Percentiles rank a stretch among this genome's conserved stretches.
Evolutionary conservation across 2,113 vertebrate species (phyloP).

Genomic region (Brachyhypopomus occidentalis): DNA sequence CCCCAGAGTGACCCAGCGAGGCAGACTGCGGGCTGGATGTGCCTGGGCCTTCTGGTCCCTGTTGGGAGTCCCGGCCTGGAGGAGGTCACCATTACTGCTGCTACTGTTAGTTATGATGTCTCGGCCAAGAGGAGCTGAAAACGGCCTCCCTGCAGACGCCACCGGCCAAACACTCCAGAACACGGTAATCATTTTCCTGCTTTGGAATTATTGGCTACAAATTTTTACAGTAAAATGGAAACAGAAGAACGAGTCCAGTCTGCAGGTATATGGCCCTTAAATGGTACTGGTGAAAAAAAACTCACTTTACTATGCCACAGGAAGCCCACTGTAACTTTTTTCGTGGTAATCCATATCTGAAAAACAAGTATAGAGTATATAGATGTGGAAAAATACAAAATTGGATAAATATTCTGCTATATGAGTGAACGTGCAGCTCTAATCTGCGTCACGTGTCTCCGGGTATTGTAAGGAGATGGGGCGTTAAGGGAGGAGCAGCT

Average conservation of each 20-base stretch:
- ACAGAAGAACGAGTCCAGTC: not conserved
- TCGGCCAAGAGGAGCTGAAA: conserved; percentile 25
- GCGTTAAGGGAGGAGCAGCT: not conserved
- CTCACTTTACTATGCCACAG: no score
- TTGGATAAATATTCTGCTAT: no score
- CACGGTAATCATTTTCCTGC: conserved; percentile 7
- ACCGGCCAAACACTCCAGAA: not conserved
- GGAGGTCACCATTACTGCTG: conserved; percentile 77
- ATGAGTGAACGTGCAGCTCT: not conserved
- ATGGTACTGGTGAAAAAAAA: no score
- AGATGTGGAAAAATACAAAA: no score
- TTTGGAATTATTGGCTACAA: conserved; percentile 3
- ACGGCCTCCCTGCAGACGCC: conserved; percentile 31
- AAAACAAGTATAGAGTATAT: no score
- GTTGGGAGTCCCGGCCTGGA: conserved; percentile 75
- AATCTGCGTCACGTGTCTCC: not conserved
- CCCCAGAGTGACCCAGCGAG: conserved; percentile 80
- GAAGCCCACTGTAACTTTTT: no score
- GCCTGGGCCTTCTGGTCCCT: conserved; percentile 70
- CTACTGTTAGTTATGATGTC: conserved; percentile 54
- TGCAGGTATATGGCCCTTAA: no score
- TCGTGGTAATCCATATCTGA: no score
- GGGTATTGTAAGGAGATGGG: not conserved
- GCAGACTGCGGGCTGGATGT: conserved; percentile 74
- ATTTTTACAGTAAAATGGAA: not conserved